Evolutionary conservation across 2,113 vertebrate species (phyloP), one percentile per base, ranked within the genome.

Genomic region (Dromiciops gliroides): DNA sequence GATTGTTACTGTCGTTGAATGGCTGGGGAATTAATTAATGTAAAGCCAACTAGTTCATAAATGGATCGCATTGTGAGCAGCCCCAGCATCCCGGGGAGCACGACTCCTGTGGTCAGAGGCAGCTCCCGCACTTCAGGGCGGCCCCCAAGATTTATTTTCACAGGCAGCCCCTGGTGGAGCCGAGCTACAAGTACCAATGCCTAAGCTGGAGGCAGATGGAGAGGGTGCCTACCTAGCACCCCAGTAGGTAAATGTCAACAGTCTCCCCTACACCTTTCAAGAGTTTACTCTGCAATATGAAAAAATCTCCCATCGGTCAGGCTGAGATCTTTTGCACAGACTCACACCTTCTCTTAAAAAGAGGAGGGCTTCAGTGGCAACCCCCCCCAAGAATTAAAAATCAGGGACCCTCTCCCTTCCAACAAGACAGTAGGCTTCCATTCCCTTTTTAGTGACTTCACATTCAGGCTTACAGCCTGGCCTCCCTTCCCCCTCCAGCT

Each of bases 1-100:
- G 98, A 98, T 97, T 98, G 98, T 98, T 98, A 96, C 97, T 98
- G 94, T 98, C 97, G 98, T 97, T 98, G 98, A 98, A 98, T 98
- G 97, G 97, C 98, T 98, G 96, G 97, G 98, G 98, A 98, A 98
- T 98, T 98, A 97, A 98, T 98, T 98, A 98, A 98, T 97, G 98
- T 97, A 96, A 98, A 98, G 98, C 98, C 97, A 98, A 98, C 96
- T 94, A 92, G 95, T 98, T 97, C 98, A 98, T 98, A 98, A 98
- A 99, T 98, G 98, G 96, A 48, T 97, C 95, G 97, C 98, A 98
- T 98, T 98, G 98, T 98, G 97, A 98, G 90, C 90, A 89, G 96
- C 94, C 94, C 56, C 94, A 95, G 96, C 51, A 51, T 96, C 97
- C 96, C 37, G 92, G 95, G 97, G 98, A 98, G 98, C 22, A 8